A percentile compares a stretch with the other conserved stretches of the same genome.
Conservation (phyloP, 2,888 invertebrate species). For the Oscheius sp. region DNA sequence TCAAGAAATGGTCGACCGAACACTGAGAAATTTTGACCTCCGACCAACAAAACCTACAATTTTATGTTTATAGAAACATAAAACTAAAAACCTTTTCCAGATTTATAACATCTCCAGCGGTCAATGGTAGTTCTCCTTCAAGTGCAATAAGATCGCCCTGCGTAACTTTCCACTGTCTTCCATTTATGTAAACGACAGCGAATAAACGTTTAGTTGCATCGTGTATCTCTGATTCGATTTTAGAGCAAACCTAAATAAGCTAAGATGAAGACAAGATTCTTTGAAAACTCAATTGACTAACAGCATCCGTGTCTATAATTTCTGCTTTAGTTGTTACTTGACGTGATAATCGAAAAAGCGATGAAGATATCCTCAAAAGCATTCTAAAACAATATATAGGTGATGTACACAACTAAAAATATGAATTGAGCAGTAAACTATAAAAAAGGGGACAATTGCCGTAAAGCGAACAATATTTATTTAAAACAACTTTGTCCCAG, state of each 20-base stretch:
- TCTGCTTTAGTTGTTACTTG: slow-evolving; percentile 26
- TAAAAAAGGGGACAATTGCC: background rate
- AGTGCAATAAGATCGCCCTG: slow-evolving; percentile 75
- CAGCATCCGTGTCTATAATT: slow-evolving; percentile 19
- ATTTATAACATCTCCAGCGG: slow-evolving; percentile 75
- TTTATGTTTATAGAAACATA: too few species aligned
- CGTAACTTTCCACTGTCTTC: slow-evolving; percentile 75
- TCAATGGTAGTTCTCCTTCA: slow-evolving; percentile 73
- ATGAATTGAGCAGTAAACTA: background rate
- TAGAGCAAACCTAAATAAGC: slow-evolving; percentile 20
- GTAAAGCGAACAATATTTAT: background rate
- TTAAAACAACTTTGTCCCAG: slow-evolving; percentile 33
- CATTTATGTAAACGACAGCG: slow-evolving; percentile 75
- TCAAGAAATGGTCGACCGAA: slow-evolving; percentile 75
- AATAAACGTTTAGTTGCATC: slow-evolving; percentile 73
- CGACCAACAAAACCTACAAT: slow-evolving; percentile 76
- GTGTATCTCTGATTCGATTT: slow-evolving; percentile 62
- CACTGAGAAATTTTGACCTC: slow-evolving; percentile 75
- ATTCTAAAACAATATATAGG: slow-evolving; percentile 14
- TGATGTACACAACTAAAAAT: background rate
- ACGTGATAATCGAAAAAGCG: slow-evolving; percentile 5
- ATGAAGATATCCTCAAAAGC: slow-evolving; percentile 8
- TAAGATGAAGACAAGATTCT: background rate
- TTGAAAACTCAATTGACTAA: slow-evolving; percentile 13
- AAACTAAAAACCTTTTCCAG: slow-evolving; percentile 75